These are phyloP conservation scores for Cephus cinctus DNA, from an alignment of 1,140 invertebrate genomes.

Conservation along the genomic window DNA sequence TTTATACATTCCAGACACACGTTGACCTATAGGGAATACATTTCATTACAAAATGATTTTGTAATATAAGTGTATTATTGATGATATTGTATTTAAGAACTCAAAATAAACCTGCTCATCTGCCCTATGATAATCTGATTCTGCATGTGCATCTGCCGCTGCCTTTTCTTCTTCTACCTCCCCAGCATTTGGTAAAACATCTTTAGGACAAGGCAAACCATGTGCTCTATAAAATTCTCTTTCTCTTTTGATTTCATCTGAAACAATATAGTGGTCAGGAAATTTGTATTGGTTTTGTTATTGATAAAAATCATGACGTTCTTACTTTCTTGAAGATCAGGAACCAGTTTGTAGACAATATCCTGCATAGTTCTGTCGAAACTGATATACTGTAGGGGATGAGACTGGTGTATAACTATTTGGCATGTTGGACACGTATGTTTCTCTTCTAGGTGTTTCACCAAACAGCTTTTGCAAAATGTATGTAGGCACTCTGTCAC, in stretches of 20 bases:
- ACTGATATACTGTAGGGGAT: conserved; percentile 94
- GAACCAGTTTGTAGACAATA: conserved; percentile 96
- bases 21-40: conserved; percentile 65
- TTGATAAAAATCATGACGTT: conserved; percentile 18
- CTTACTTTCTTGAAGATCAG: conserved; percentile 86
- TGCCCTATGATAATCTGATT: conserved; percentile 88
- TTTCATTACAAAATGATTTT: not conserved
- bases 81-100: conserved; percentile 4
- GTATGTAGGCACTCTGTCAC: conserved; percentile 98
- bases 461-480: conserved; percentile 96
- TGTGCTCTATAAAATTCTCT: conserved; percentile 82
- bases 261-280: conserved; percentile 25
- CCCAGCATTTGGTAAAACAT: conserved; percentile 70
- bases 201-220: conserved; percentile 86
- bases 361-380: conserved; percentile 98
- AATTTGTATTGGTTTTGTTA: not conserved
- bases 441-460: conserved; percentile 95
- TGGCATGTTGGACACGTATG: conserved; percentile 96
- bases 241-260: conserved; percentile 85
- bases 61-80: conserved; percentile 14
- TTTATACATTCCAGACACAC: conserved; percentile 86
- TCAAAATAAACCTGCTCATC: conserved; percentile 81
- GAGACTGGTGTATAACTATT: conserved; percentile 96
- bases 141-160: conserved; percentile 68
- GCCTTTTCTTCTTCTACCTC: conserved; percentile 66